Evolutionary conservation across 2,888 invertebrate genomes (phyloP), one percentile per base, ranked within the genome.

Genomic region (Seladonia tumulorum): DNA sequence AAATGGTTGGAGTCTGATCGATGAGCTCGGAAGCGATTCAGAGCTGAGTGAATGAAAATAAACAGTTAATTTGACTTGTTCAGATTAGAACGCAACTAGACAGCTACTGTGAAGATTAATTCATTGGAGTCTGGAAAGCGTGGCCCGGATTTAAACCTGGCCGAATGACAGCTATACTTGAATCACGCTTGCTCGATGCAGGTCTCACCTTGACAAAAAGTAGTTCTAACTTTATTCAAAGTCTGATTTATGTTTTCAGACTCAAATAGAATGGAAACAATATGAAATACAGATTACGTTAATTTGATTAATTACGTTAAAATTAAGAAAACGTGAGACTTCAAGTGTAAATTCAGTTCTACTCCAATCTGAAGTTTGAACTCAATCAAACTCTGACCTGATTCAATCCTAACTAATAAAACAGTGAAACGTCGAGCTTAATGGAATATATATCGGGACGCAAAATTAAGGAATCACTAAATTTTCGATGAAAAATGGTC

Each of bases 401-500:
- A 8, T 53, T 8, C 49, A 53, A 53, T 22, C 22, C 22, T 22
- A 53, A 22, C 49, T 22, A 22, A 2, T 53, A 8, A 53, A 53
- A 53, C 49, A 22, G 49, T 22, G 49, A 53, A 53, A 53, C 22
- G 8, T 22, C 22, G 1, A 60, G n/a, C 25, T 25, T 14, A 60
- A 25, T 29, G 25, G 5, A 63, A 29, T 63, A 63, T 29, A 63
- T 29, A 16, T 8, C 25, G 7, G 3, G 29, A 18, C 7, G 29
- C 8, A 18, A 18, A 63, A 63, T 63, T 29, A 63, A 63, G 29
- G 29, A 29, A 29, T 29, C 63, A 14, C 63, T 63, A 63, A 25
- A 63, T 63, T 63, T 63, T 29, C 63, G 7, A 63, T 63, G 63
- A 63, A 29, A 63, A 63, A 63, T 29, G 29, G 63, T 63, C 63